phyloP scores from a whole-genome alignment of 2,113 vertebrate species.

The Falcunculus frontatus region DNA sequence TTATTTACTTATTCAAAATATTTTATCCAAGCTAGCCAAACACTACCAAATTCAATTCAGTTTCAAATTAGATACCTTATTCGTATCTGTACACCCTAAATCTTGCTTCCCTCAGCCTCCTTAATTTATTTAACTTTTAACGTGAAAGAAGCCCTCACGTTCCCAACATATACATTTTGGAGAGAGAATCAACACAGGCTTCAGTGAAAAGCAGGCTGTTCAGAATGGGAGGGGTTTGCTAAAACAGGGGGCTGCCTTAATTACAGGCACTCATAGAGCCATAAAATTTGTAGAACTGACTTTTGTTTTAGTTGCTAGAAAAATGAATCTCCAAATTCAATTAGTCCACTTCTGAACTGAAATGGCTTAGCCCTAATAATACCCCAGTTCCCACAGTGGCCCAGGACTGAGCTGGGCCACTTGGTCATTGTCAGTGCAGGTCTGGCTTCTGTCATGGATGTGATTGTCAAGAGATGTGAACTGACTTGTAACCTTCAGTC shows the following conservation, averaged over 20 bases:
- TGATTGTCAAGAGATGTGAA: not conserved
- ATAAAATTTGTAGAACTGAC: not conserved
- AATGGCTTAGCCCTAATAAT: not conserved
- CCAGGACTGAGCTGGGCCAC: not conserved
- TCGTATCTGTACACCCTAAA: not conserved
- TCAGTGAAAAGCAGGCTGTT: not conserved
- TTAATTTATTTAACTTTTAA: not conserved
- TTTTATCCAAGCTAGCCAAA: not conserved
- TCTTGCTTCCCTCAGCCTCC: not conserved
- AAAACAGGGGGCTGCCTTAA: not conserved
- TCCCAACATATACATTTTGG: not conserved
- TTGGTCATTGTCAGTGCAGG: not conserved
- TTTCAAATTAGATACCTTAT: not conserved
- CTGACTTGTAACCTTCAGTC: not conserved
- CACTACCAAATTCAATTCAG: not conserved
- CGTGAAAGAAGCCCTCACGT: not conserved
- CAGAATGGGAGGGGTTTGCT: not conserved
- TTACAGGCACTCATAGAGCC: not conserved
- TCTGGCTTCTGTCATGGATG: not conserved
- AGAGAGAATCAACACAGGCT: not conserved
- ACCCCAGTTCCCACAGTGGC: not conserved
- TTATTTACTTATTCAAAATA: not conserved
- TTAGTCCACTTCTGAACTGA: not conserved
- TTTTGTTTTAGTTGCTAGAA: not conserved
- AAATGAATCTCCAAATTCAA: not conserved